Conservation (phyloP, 1,140 invertebrate genomes). For the Bombus vancouverensis region DNA sequence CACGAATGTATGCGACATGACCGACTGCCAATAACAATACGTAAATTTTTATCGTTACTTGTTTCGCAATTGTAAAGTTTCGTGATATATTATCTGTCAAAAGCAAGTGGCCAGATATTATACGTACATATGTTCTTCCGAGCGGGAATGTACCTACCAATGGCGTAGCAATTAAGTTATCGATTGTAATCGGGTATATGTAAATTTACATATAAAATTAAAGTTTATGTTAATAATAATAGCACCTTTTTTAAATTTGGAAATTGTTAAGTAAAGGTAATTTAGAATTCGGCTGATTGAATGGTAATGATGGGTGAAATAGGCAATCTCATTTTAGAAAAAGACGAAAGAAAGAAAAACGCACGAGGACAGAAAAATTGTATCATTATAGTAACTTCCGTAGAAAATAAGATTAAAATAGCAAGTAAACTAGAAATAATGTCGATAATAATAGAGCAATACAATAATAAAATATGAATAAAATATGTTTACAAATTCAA, state of each 20-base stretch:
- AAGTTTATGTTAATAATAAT: too few species aligned
- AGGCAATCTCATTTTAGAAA: too few species aligned
- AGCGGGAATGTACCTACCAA: constrained; percentile 19
- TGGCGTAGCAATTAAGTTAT: constrained; percentile 34
- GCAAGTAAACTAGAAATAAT: background rate
- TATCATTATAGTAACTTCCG: too few species aligned
- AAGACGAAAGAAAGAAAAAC: too few species aligned
- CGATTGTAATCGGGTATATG: too few species aligned
- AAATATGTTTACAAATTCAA: background rate
- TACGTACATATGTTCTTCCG: background rate
- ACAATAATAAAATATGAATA: background rate
- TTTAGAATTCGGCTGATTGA: too few species aligned
- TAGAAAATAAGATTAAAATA: background rate
- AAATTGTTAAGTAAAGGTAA: too few species aligned
- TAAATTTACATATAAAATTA: too few species aligned
- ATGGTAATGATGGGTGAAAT: too few species aligned
- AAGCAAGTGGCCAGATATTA: background rate
- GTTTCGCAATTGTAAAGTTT: background rate
- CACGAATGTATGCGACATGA: background rate
- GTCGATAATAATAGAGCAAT: background rate
- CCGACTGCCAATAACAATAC: background rate
- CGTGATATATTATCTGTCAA: background rate
- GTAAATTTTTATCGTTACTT: background rate
- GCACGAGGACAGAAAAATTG: too few species aligned
- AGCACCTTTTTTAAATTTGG: too few species aligned